Base-by-base conservation (phyloP, 1,140 invertebrate genomes). In the Copidosoma floridanum region DNA sequence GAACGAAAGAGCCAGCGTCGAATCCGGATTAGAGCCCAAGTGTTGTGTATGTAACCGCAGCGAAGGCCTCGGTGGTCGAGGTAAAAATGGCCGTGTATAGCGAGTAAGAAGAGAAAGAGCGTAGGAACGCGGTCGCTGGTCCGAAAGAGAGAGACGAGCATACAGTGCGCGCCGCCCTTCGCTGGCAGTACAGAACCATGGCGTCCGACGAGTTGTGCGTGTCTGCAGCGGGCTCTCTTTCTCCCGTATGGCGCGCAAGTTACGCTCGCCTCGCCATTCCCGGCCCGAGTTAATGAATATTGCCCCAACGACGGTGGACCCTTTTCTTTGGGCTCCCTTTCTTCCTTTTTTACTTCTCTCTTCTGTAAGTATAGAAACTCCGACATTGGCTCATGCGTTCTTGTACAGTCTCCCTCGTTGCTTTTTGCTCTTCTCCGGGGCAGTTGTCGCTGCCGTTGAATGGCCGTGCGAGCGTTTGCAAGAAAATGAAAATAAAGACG, bases 191-290 rank as follows among this genome's bases (percentile, higher is more conserved):
- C 56, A 57, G 37, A 60, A 61, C 60, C 60, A 75, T 74, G 72
- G 73, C 67, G 67, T 69, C 66, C 68, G 71, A 71, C 71, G 71
- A 69, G 68, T 73, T 68, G 69, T 59, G 66, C 66, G 65, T 56
- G 44, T 56, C 12, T 32, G 64, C 64, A 61, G 66, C 64, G 65
- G 57, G 64, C 60, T 63, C 65, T 55, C 64, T 64, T 50, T 58
- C 61, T 59, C 6, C 64, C 58, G 58, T n/a, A n/a, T n/a, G 68
- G 69, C 61, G 66, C 66, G 65, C 58, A 41, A 58, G 16, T 32
- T 61, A 64, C 63, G 66, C 64, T 66, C 58, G 64, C 60, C 65
- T 65, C 57, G 65, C 65, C 53, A 61, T 62, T 59, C 6, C 64
- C 58, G 58, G 48, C n/a, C 59, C 46, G 60, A 56, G 38, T 61